phyloP scores from a whole-genome alignment of 2,113 vertebrate genomes.

The Hyla sarda region DNA sequence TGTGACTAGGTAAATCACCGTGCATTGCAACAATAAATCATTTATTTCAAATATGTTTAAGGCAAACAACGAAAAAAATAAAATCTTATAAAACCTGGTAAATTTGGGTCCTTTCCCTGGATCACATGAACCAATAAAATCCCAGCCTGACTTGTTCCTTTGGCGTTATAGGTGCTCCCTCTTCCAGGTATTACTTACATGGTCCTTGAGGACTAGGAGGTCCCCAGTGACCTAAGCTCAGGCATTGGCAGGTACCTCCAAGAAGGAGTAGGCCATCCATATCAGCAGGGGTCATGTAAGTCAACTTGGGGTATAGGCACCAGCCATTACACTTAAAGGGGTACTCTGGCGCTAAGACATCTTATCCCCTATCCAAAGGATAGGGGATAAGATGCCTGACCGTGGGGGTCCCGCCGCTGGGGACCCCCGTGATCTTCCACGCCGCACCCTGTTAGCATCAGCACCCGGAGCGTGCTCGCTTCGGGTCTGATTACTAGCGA shows the following conservation, averaged over 20 bases:
- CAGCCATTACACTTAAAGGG: too few relatives aligned
- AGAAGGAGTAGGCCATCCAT: too few relatives aligned
- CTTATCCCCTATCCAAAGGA: too few relatives aligned
- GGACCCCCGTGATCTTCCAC: too few relatives aligned
- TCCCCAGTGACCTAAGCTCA: not conserved
- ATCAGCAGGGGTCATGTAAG: not conserved
- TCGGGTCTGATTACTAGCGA: too few relatives aligned
- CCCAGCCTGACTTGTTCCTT: too few relatives aligned
- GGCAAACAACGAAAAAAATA: not conserved
- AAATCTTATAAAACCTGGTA: not conserved
- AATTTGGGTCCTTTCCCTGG: not conserved
- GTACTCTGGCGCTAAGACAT: too few relatives aligned
- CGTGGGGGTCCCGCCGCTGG: too few relatives aligned
- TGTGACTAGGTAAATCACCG: not conserved
- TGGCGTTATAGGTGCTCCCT: not conserved
- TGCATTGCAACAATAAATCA: not conserved
- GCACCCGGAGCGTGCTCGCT: too few relatives aligned
- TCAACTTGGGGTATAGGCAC: too few relatives aligned
- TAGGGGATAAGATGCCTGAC: too few relatives aligned
- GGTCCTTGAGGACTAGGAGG: not conserved
- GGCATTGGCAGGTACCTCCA: not conserved
- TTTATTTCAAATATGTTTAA: not conserved
- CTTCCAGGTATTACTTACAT: not conserved
- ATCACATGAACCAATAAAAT: not conserved
- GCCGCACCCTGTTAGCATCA: too few relatives aligned